These are phyloP conservation scores for Notospermus geniculatus DNA, from an alignment of 1,140 invertebrate genomes.

Conservation along the genomic window DNA sequence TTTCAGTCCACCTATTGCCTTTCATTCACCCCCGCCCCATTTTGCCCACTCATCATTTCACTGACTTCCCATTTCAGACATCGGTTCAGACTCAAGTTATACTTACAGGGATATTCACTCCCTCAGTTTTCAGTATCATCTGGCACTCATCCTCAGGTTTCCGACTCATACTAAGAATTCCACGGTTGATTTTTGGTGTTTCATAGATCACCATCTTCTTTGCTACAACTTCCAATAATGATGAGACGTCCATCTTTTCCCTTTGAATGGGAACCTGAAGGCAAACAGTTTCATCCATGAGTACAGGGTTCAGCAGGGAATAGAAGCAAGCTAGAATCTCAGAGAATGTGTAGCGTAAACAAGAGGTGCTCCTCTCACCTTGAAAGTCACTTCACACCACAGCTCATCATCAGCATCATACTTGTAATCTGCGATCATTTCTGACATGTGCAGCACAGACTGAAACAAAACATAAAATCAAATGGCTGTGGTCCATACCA, in stretches of 20 bases:
- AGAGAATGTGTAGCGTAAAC: no score
- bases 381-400: constrained; percentile 74
- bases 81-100: background rate
- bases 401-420: constrained; percentile 69
- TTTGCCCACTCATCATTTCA: no score
- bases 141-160: constrained; percentile 51
- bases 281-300: no score
- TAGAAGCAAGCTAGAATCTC: no score
- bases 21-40: no score
- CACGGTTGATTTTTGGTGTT: constrained; percentile 76
- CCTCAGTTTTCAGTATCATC: constrained; percentile 81
- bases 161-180: constrained; percentile 63
- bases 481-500: no score
- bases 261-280: constrained; percentile 21
- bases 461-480: no score
- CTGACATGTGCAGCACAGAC: constrained; percentile 27
- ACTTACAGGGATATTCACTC: constrained; percentile 81
- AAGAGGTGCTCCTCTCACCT: constrained; percentile 59
- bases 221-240: constrained; percentile 74
- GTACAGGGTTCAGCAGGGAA: no score
- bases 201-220: constrained; percentile 74
- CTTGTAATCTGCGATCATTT: constrained; percentile 66
- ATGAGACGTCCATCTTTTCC: constrained; percentile 70
- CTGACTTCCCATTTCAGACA: background rate
- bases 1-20: no score